Base-by-base conservation (phyloP, 2,113 vertebrate species). In the Dipodomys ordii region DNA sequence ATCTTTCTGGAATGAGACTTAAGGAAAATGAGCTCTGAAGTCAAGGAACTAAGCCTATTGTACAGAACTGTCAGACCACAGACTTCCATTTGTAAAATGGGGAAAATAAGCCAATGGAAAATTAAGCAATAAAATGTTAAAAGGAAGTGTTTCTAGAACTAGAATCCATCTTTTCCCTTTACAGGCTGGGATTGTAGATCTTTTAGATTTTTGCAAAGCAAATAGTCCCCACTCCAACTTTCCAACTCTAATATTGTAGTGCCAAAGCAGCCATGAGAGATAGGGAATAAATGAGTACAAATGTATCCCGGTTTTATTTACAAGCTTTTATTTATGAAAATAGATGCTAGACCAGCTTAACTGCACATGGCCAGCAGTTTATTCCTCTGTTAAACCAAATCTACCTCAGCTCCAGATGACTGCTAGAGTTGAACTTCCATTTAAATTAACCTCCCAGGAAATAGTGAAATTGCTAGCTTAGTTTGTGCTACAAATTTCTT, bases 91-190 rank as follows among this genome's bases (percentile, higher is more conserved):
- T 86, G 20, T 49, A 73, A 92, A 86, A 49, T 16, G 25, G 20
- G 71, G 3, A 9, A 46, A 28, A 64, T 57, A 71, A 64, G 73
- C 49, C 25, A 2, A 67, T 25, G 67, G 20, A 79, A 39, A 18
- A 73, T 0, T 30, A 12, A 44, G 82, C 35, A 57, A 62, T 53
- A 60, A 83, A 87, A 87, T 49, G 8, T 79, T 83, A 35, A 87
- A 46, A 28, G 68, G 16, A 83, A 78, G 22, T 87, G 67, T 60
- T 85, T 90, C 65, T 95, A 60, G 65, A 74, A 67, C n/a, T 27
- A 53, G 28, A 80, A 18, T 77, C 22, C 32, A 72, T 30, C 44
- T 49, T 49, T 76, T 57, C 79, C 28, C 79, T 39, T 1, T 60
- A 32, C 62, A 86, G 57, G 32, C 27, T 16, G 39, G 57, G 57